These are phyloP conservation scores for Acrocephalus scirpaceus DNA, from an alignment of 2,797 vertebrate genomes.

Conservation along the genomic window DNA sequence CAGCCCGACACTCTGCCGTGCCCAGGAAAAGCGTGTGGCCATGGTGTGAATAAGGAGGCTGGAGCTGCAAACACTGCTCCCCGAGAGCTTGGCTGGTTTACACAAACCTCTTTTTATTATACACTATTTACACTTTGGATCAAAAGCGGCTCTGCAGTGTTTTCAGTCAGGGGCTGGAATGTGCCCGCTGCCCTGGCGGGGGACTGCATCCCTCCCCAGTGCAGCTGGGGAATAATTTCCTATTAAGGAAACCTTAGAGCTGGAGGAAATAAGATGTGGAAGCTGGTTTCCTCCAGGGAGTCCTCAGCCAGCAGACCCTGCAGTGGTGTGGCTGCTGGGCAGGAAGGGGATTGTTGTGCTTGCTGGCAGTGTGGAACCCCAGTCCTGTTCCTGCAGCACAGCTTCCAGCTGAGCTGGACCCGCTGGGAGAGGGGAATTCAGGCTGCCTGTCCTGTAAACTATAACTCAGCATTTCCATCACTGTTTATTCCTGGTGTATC, in stretches of 20 bases:
- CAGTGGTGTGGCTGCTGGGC: background rate
- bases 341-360: background rate
- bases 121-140: constrained; percentile 68
- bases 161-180: constrained; percentile 69
- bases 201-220: constrained; percentile 1
- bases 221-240: constrained; percentile 54
- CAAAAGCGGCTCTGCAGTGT: constrained; percentile 43
- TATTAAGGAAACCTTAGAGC: constrained; percentile 71
- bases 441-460: background rate
- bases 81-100: constrained; percentile 5
- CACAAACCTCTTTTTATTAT: constrained; percentile 61
- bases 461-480: background rate
- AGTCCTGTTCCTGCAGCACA: background rate
- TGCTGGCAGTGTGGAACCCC: too few relatives aligned
- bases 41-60: background rate
- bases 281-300: constrained; percentile 27
- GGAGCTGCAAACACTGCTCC: constrained; percentile 1
- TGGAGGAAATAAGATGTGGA: constrained; percentile 43
- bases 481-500: background rate
- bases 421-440: background rate
- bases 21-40: background rate
- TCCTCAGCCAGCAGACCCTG: background rate
- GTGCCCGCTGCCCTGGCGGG: background rate
- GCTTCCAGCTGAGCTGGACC: background rate
- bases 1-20: accelerated